phyloP scores from a whole-genome alignment of 2,797 vertebrate genomes.

The Xiphorhynchus erythropygius region DNA sequence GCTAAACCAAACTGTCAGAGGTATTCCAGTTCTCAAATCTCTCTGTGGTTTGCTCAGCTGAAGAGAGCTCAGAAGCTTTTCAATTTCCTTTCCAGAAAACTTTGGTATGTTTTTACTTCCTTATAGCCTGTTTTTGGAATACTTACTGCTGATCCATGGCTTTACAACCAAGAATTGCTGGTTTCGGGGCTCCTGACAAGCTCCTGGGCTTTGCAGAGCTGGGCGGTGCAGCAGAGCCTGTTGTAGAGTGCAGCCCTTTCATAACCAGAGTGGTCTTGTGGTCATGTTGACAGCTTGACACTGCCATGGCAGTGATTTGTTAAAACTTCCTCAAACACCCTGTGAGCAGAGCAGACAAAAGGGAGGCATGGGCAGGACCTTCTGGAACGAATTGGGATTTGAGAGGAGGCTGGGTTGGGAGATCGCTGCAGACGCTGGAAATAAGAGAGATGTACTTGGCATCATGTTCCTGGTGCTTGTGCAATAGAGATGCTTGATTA shows the following conservation, averaged over 20 bases:
- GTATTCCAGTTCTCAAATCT: background rate
- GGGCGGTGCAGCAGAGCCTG: background rate
- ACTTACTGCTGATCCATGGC: background rate
- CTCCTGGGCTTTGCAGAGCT: background rate
- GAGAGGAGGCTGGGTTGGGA: background rate
- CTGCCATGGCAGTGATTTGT: background rate
- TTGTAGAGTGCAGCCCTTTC: background rate
- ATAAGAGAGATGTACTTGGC: background rate
- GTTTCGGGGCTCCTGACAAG: background rate
- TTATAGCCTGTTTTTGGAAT: fast-evolving
- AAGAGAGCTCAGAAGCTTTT: background rate
- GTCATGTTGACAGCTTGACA: background rate
- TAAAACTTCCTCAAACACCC: background rate
- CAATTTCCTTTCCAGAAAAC: background rate
- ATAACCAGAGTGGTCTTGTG: background rate
- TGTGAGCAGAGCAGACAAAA: background rate
- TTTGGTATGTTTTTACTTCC: background rate
- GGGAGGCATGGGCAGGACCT: background rate
- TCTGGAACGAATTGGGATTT: background rate
- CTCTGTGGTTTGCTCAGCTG: background rate
- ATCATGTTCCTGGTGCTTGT: fast-evolving
- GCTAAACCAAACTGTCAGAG: background rate
- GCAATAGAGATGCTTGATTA: background rate
- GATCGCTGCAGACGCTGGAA: background rate
- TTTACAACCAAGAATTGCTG: fast-evolving